Percentiles rank a stretch among this genome's conserved stretches.
These are phyloP conservation scores for Papilio aristodemus DNA, from an alignment of 1,140 invertebrate species.

Conservation along the genomic window DNA sequence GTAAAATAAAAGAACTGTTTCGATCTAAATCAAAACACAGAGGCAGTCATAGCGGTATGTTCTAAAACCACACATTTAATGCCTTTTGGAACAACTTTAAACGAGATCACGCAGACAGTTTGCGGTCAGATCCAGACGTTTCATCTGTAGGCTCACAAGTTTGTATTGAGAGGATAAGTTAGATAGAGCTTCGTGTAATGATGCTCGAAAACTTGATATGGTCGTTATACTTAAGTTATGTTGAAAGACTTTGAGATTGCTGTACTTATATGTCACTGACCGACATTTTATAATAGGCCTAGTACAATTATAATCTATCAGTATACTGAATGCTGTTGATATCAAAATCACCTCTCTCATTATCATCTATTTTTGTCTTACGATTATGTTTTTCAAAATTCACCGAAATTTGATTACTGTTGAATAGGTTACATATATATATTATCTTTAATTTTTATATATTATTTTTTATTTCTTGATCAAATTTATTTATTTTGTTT, in stretches of 20 bases:
- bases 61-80: conserved; percentile 12
- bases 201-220: neutral
- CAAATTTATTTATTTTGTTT: neutral
- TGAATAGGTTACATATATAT: neutral
- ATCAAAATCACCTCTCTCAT: too few relatives aligned
- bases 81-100: conserved; percentile 6
- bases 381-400: too few relatives aligned
- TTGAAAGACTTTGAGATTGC: too few relatives aligned
- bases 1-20: neutral
- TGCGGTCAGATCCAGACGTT: conserved; percentile 12
- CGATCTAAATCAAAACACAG: conserved; percentile 6
- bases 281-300: too few relatives aligned
- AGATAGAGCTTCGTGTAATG: conserved; percentile 5
- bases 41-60: neutral
- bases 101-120: neutral
- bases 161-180: neutral
- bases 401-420: too few relatives aligned
- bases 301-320: too few relatives aligned
- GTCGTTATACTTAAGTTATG: too few relatives aligned
- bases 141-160: neutral
- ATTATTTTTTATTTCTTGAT: neutral
- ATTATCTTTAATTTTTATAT: neutral
- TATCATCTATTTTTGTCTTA: too few relatives aligned
- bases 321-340: too few relatives aligned
- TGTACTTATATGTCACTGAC: too few relatives aligned